These are phyloP conservation scores for Danio jaintianensis DNA, from an alignment of 2,797 vertebrate species.

Conservation along the genomic window DNA sequence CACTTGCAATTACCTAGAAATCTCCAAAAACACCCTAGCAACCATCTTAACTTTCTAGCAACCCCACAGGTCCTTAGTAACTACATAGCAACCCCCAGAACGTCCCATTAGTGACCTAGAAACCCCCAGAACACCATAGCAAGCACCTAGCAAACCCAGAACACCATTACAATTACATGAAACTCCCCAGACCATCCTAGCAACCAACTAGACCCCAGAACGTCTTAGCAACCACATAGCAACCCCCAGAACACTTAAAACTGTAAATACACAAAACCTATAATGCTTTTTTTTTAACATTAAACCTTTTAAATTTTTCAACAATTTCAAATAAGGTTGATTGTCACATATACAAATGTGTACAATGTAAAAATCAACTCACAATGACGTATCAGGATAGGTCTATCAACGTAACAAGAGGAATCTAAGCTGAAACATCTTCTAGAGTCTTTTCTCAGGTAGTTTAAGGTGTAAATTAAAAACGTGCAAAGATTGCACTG, in stretches of 20 bases:
- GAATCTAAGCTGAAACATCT: neutral
- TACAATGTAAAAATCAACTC: neutral
- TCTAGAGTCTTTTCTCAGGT: neutral
- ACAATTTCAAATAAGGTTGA: neutral
- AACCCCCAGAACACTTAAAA: neutral
- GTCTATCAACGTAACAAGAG: constrained; percentile 2
- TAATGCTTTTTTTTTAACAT: neutral
- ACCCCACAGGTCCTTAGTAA: no score
- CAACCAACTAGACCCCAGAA: no score
- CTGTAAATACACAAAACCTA: neutral
- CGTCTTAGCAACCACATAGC: no score
- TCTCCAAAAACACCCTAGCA: no score
- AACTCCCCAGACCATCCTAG: no score
- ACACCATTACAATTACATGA: no score
- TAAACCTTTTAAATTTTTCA: neutral
- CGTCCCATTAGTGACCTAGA: no score
- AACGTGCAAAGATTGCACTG: neutral
- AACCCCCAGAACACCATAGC: no score
- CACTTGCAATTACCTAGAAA: no score
- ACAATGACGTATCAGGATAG: neutral
- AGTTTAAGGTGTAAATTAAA: constrained; percentile 1
- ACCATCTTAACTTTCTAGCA: no score
- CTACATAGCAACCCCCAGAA: no score
- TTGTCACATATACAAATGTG: neutral
- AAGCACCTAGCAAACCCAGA: no score